phyloP scores from a whole-genome alignment of 2,113 vertebrate species.

The Psittacara wagleri region DNA sequence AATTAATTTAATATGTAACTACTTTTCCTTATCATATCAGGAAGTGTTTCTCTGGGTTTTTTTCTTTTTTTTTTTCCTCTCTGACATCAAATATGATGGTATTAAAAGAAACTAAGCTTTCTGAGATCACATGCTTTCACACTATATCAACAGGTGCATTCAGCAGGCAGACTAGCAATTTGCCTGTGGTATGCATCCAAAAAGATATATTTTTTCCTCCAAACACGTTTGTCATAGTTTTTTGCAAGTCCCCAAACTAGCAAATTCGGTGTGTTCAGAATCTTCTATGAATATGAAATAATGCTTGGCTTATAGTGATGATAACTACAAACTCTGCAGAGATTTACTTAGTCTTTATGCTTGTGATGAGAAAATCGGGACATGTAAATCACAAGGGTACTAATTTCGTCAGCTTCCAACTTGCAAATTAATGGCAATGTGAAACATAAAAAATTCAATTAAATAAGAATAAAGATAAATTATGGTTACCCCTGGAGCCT shows the following conservation, averaged over 20 bases:
- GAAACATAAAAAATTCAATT: neutral
- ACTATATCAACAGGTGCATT: fast-evolving
- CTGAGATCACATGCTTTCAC: neutral
- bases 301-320: neutral
- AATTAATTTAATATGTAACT: neutral
- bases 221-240: neutral
- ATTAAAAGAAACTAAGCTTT: neutral
- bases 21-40: neutral
- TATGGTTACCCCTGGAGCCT: neutral
- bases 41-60: neutral
- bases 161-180: neutral
- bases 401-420: slow-evolving; percentile 15
- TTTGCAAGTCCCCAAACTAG: neutral
- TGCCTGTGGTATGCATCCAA: neutral
- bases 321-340: neutral
- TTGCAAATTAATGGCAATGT: neutral
- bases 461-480: neutral
- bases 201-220: neutral
- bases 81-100: neutral
- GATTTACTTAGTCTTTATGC: neutral
- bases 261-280: neutral
- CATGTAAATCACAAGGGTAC: neutral
- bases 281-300: neutral
- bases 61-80: neutral
- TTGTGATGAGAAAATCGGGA: neutral